Percentiles rank a stretch among this genome's conserved stretches.
Conservation (phyloP, 2,888 invertebrate species). For the Sesia apiformis region DNA sequence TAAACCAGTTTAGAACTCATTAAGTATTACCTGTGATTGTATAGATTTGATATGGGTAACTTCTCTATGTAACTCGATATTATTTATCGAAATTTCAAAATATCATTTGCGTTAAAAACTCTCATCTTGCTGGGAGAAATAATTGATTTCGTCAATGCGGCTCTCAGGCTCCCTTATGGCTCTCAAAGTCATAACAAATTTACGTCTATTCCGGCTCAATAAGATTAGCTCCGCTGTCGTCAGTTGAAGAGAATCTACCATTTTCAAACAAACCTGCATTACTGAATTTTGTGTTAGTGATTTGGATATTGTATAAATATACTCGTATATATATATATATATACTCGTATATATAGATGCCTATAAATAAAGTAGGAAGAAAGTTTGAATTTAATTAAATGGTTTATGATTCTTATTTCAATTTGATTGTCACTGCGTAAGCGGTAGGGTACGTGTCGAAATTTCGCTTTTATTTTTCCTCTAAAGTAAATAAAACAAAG, state of each 20-base stretch:
- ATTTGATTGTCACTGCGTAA: not conserved
- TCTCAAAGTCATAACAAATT: constrained; percentile 24
- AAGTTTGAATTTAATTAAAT: too few species aligned
- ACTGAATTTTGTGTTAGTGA: too few species aligned
- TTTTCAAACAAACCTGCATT: too few species aligned
- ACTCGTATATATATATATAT: too few species aligned
- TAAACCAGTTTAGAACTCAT: too few species aligned
- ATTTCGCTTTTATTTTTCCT: constrained; percentile 25
- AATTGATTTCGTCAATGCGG: not conserved
- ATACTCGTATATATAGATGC: too few species aligned
- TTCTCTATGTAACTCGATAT: too few species aligned
- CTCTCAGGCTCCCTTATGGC: constrained; percentile 7
- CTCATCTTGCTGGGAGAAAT: not conserved
- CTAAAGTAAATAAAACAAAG: constrained; percentile 40
- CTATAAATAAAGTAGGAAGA: too few species aligned
- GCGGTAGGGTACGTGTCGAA: constrained; percentile 8
- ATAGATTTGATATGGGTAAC: too few species aligned
- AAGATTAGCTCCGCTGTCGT: constrained; percentile 24
- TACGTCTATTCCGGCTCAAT: constrained; percentile 29
- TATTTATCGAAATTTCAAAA: too few species aligned
- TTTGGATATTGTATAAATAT: too few species aligned
- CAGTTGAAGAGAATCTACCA: not conserved
- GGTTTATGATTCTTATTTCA: not conserved
- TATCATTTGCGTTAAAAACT: not conserved
- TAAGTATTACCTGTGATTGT: too few species aligned